Conservation (phyloP, 2,888 invertebrate genomes). For the Tenthredo notha region DNA sequence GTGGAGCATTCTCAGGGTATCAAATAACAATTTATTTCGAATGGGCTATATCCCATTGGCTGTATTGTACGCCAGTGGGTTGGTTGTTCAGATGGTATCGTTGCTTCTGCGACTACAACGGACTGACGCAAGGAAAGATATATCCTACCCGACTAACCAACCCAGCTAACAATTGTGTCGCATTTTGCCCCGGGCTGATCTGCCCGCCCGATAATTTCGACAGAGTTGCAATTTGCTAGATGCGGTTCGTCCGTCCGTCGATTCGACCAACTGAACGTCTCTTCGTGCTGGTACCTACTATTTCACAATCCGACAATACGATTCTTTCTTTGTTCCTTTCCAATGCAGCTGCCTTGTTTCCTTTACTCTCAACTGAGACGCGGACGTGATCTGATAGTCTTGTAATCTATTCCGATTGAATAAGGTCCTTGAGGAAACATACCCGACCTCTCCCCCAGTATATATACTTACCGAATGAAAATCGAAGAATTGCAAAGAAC, state of each 20-base stretch:
- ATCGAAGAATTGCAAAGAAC: constrained; percentile 1
- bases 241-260: constrained; percentile 62
- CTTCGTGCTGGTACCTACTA: constrained; percentile 33
- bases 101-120: constrained; percentile 58
- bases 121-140: constrained; percentile 68
- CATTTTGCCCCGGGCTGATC: constrained; percentile 74
- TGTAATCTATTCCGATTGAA: constrained; percentile 47
- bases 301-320: constrained; percentile 46
- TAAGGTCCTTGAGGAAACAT: constrained; percentile 32
- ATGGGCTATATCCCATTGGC: constrained; percentile 57
- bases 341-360: constrained; percentile 46
- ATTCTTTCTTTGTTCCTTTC: constrained; percentile 47
- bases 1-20: constrained; percentile 75
- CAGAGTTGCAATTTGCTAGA: constrained; percentile 76
- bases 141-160: constrained; percentile 59
- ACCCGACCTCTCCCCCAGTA: constrained; percentile 4
- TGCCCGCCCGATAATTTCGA: constrained; percentile 73
- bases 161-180: constrained; percentile 73
- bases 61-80: constrained; percentile 45
- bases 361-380: constrained; percentile 39
- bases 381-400: constrained; percentile 48
- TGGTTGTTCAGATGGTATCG: constrained; percentile 50
- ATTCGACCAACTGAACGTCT: neutral
- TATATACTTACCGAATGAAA: neutral
- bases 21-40: constrained; percentile 75